Base-by-base conservation (phyloP, 2,888 invertebrate species). In the Drosophila pseudotalamancana region DNA sequence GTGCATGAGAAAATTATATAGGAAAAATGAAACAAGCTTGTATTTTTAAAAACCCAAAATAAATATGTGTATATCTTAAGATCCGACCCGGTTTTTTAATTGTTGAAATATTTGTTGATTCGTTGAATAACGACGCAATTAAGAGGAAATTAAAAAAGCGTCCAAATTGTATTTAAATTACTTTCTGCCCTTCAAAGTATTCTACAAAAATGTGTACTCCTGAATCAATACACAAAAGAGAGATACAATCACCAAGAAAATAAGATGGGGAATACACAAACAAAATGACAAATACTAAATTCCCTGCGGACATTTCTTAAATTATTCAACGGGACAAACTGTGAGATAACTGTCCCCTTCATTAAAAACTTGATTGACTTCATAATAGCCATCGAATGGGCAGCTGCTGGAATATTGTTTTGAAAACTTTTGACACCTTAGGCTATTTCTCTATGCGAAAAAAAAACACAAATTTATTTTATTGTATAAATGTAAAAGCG, bases 291-390 rank as follows among this genome's bases (percentile, higher is more conserved):
- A 72, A 79, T 61, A 67, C 31, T 32, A 29, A 29, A 53, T 48
- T 27, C 77, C 84, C 60, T 37, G 39, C 59, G 87, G 87, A 65
- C 70, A 69, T 73, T 80, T 64, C 62, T 45, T 81, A 78, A 87
- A 77, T 84, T 83, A 84, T 83, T 77, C 82, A 72, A 35, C 37
- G 42, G 34, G 31, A n/a, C 48, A 45, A 49, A 45, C 56, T 29
- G 37, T 18, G 29, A 12, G 14, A 25, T 43, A 56, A 72, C 32
- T 64, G 74, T 64, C 69, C 49, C 50, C 81, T 60, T 80, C 82
- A 83, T 83, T 83, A 86, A 80, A 83, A 83, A 86, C 73, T 67
- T 83, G 87, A 87, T 87, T 87, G 87, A 84, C 84, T 77, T 72
- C 57, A 76, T 57, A 71, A 54, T n/a, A 72, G 51, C 57, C 46